Percentiles rank a stretch among this genome's conserved stretches.
These are phyloP conservation scores for Rhabditoides inermis DNA, from an alignment of 2,888 invertebrate species.

Conservation along the genomic window DNA sequence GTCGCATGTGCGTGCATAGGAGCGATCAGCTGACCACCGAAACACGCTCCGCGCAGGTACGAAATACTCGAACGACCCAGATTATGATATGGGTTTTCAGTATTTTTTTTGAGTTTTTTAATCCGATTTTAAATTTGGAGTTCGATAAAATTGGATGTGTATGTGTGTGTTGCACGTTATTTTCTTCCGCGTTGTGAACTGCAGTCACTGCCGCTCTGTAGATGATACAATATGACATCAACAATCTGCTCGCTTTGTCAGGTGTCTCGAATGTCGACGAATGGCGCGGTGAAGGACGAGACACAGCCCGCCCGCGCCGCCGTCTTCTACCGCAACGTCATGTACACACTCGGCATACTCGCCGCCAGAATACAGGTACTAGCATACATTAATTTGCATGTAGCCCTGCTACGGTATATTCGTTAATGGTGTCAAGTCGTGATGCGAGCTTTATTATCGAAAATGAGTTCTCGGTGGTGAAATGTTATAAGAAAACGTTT, in stretches of 20 bases:
- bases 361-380: conserved; percentile 31
- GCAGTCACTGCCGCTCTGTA: conserved; percentile 2
- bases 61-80: too few species aligned
- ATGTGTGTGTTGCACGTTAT: too few species aligned
- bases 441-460: conserved; percentile 18
- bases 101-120: too few species aligned
- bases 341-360: conserved; percentile 41
- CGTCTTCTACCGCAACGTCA: conserved; percentile 32
- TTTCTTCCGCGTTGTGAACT: conserved; percentile 13
- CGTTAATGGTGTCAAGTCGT: conserved; percentile 40
- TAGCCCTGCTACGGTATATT: background rate
- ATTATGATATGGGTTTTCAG: too few species aligned
- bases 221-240: background rate
- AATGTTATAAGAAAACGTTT: conserved; percentile 10
- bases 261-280: conserved; percentile 14
- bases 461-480: too few species aligned
- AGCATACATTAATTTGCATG: background rate
- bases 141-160: too few species aligned
- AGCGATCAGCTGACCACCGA: too few species aligned
- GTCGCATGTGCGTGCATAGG: too few species aligned
- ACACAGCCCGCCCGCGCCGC: conserved; percentile 21
- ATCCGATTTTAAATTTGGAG: too few species aligned
- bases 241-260: conserved; percentile 9
- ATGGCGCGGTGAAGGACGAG: conserved; percentile 10
- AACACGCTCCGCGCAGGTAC: too few species aligned